phyloP scores from a whole-genome alignment of 2,797 vertebrate species.

The Aplochiton taeniatus region DNA sequence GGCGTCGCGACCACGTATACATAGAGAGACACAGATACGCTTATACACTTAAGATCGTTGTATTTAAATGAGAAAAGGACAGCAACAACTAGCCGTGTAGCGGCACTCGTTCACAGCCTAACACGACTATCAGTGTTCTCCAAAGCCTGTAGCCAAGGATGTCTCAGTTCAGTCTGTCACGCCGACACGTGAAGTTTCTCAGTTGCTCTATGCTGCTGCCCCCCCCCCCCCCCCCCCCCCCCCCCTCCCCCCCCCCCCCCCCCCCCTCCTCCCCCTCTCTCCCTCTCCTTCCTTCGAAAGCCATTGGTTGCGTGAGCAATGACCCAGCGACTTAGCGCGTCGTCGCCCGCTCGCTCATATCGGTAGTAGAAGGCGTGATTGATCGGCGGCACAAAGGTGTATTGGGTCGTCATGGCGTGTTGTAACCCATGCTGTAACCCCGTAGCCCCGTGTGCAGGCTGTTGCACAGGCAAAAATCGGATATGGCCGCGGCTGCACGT shows the following conservation, averaged over 20 bases:
- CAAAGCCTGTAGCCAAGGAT: neutral
- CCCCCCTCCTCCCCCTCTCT: no score
- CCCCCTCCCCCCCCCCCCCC: constrained; percentile 17
- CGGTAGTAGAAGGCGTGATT: constrained; percentile 54
- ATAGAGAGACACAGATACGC: neutral
- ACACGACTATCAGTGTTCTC: neutral
- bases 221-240: constrained; percentile 5
- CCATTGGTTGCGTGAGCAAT: constrained; percentile 50
- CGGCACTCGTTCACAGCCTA: neutral
- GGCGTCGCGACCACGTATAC: neutral
- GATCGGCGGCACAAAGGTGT: constrained; percentile 45
- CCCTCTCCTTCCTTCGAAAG: constrained; percentile 50
- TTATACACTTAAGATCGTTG: neutral
- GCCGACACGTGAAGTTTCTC: neutral
- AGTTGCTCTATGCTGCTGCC: constrained; percentile 6
- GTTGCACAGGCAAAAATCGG: constrained; percentile 9
- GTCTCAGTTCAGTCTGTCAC: neutral
- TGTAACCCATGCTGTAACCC: constrained; percentile 36
- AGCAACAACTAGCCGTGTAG: no score
- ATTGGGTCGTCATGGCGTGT: constrained; percentile 47
- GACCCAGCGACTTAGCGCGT: constrained; percentile 57
- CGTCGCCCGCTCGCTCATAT: constrained; percentile 51
- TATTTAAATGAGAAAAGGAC: no score
- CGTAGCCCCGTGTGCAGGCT: neutral
- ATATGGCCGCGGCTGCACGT: constrained; percentile 35